phyloP scores from a whole-genome alignment of 2,888 invertebrate species.

The Strigamia crassipes region DNA sequence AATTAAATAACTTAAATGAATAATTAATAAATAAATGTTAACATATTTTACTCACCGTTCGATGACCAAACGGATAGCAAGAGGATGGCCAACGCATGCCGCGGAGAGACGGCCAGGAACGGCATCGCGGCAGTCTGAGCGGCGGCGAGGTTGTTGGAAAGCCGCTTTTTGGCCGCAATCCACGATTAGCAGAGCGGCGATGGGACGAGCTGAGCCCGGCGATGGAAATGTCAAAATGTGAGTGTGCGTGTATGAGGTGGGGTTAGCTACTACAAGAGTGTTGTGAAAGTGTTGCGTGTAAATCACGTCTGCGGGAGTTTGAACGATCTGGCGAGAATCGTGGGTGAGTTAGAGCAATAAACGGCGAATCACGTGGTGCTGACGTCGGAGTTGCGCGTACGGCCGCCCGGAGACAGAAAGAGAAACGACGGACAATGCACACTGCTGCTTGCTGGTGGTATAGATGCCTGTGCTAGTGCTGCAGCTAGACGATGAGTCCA shows the following conservation, averaged over 20 bases:
- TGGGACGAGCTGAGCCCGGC: background rate
- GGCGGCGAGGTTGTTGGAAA: background rate
- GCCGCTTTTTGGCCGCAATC: slow-evolving; percentile 26
- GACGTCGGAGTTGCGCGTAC: slow-evolving; percentile 45
- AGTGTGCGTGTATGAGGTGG: slow-evolving; percentile 36
- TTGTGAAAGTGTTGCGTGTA: slow-evolving; percentile 43
- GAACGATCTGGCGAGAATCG: slow-evolving; percentile 47
- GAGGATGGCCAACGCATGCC: background rate
- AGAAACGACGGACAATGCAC: slow-evolving; percentile 32
- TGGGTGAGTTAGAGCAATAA: slow-evolving; percentile 47
- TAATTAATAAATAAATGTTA: background rate
- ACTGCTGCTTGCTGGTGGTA: slow-evolving; percentile 6
- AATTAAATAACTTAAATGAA: background rate
- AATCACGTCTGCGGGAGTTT: slow-evolving; percentile 46
- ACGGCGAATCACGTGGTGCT: slow-evolving; percentile 47
- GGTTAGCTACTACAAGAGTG: slow-evolving; percentile 36
- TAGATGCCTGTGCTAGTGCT: background rate
- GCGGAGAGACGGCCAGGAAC: slow-evolving; percentile 19
- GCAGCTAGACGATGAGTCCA: slow-evolving; percentile 26
- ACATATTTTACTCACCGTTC: background rate
- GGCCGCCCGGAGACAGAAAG: slow-evolving; percentile 43
- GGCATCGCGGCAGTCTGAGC: slow-evolving; percentile 30
- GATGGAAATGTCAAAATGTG: slow-evolving; percentile 28
- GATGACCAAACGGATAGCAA: background rate
- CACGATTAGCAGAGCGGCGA: slow-evolving; percentile 10